phyloP scores from a whole-genome alignment of 2,113 vertebrate species.

The Elanoides forficatus region DNA sequence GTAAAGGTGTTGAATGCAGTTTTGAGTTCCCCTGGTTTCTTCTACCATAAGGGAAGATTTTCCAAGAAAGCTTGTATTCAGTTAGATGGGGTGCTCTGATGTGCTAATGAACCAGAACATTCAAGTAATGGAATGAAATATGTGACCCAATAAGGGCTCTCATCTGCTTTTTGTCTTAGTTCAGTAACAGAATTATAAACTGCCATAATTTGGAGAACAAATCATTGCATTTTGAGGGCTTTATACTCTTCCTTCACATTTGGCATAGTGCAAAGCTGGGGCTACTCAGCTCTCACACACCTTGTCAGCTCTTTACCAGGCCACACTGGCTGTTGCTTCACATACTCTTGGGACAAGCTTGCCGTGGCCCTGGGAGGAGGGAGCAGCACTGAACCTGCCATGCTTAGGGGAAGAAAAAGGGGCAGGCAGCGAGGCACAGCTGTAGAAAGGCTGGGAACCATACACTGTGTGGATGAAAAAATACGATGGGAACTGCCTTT shows the following conservation, averaged over 20 bases:
- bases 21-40: neutral
- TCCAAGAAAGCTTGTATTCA: neutral
- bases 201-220: neutral
- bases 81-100: neutral
- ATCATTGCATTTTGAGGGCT: neutral
- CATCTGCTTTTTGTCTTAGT: neutral
- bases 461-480: accelerated
- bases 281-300: neutral
- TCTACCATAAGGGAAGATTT: neutral
- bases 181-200: neutral
- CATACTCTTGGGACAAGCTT: no score
- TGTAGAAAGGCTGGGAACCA: neutral
- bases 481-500: neutral
- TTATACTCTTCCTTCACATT: neutral
- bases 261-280: neutral
- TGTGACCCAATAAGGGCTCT: neutral
- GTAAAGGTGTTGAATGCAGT: neutral
- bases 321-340: neutral
- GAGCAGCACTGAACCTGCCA: neutral
- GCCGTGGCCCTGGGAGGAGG: neutral
- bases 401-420: neutral
- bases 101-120: neutral
- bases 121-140: neutral
- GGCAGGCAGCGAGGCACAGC: neutral
- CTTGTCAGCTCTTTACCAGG: neutral